Conservation (phyloP, 2,888 invertebrate genomes). For the Lysandra bellargus region DNA sequence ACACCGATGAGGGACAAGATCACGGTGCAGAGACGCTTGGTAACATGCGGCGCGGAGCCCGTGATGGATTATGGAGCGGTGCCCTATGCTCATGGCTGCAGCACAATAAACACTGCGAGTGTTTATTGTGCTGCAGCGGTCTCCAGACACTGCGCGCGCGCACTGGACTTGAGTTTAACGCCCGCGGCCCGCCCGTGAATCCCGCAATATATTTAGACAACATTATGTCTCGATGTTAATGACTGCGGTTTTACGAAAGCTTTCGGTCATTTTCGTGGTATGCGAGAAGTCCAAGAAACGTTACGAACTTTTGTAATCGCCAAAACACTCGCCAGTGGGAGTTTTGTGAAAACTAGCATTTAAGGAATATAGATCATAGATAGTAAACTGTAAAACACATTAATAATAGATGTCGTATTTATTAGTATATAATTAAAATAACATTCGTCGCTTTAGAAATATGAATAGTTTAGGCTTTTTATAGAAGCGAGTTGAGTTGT, state of each 20-base stretch:
- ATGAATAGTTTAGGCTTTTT: not conserved
- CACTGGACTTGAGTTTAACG: slow-evolving; percentile 41
- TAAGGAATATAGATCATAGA: too few relatives aligned
- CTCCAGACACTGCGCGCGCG: slow-evolving; percentile 35
- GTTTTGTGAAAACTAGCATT: too few relatives aligned
- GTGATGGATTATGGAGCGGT: slow-evolving; percentile 53
- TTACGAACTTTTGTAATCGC: not conserved
- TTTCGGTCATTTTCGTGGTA: slow-evolving; percentile 25
- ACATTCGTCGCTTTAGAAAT: not conserved
- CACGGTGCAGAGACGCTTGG: slow-evolving; percentile 59
- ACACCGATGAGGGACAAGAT: slow-evolving; percentile 62
- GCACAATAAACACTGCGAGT: slow-evolving; percentile 34
- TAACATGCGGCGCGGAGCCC: slow-evolving; percentile 59
- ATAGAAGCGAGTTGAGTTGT: not conserved
- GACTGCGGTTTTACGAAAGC: slow-evolving; percentile 31
- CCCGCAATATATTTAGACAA: slow-evolving; percentile 61
- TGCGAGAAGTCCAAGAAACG: not conserved
- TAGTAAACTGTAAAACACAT: too few relatives aligned
- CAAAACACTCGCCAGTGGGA: not conserved
- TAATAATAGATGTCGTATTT: too few relatives aligned
- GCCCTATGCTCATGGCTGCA: slow-evolving; percentile 53
- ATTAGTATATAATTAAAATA: too few relatives aligned
- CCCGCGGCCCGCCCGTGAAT: slow-evolving; percentile 58
- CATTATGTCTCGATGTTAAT: slow-evolving; percentile 56
- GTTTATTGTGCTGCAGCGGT: too few relatives aligned